Evolutionary conservation across 2,888 invertebrate species (phyloP), one percentile per base, ranked within the genome.

Genomic region (Rhopalosiphum nymphaeae): DNA sequence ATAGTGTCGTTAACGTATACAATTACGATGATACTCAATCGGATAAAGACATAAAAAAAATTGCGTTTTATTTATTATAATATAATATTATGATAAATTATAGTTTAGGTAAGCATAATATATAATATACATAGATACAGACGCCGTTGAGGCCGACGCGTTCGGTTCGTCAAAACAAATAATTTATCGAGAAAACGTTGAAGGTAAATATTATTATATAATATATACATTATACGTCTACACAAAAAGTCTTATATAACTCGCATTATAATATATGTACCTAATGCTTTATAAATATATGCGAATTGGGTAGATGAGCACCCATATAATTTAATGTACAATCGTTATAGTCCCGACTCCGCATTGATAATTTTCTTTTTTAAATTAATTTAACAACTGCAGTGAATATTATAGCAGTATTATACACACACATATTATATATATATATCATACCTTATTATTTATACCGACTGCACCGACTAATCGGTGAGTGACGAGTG

Each of bases 111-210:
- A 57, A 9, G 53, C 57, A 26, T 26, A 57, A 26, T 57, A 57
- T 78, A 36, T 78, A 42, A 57, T 78, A 36, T 78, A 42, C n/a
- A 21, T 78, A 78, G 67, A 21, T 3, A 36, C 78, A 78, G 78
- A 78, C 36, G 78, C 78, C 36, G 36, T 78, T 42, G 36, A 7
- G 9, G 36, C 36, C 85, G 85, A 42, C 44, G 26, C 46, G n/a
- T 61, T 67, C 11, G 67, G 42, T 90, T 49, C 90, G 67, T 61
- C 67, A 67, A 67, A 90, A 90, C 90, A 67, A 67, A 90, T 36
- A 90, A 90, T 67, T 90, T 49, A 67, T 90, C 11, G 90, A 49
- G n/a, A 49, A 90, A 67, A 90, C 90, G 90, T 49, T 46, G 49
- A 46, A 61, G 61, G 89, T 61, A 61, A 61, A 78, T 78, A 78